These are phyloP conservation scores for Delphinus delphis DNA, from an alignment of 2,113 vertebrate species.

Conservation along the genomic window DNA sequence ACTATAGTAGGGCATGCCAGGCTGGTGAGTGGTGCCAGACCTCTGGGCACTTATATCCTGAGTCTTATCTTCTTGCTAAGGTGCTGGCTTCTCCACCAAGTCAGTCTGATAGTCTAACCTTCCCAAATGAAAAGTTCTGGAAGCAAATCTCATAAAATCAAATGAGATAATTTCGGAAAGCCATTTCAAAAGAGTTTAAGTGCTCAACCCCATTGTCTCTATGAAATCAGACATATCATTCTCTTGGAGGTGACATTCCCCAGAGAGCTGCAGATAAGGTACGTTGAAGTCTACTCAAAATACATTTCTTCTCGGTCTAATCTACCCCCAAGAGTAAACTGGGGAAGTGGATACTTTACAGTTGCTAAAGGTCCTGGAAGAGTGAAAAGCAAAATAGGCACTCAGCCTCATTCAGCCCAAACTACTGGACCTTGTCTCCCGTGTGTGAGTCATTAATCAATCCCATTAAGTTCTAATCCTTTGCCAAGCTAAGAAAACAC, in stretches of 20 bases:
- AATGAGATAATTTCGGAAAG: slow-evolving; percentile 30
- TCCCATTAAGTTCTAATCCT: slow-evolving; percentile 75
- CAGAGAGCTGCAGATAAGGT: not conserved
- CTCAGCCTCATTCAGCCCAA: slow-evolving; percentile 24
- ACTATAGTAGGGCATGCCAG: not conserved
- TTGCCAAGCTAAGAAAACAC: slow-evolving; percentile 73
- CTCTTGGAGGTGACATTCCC: not conserved
- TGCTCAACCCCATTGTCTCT: not conserved
- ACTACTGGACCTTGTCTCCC: slow-evolving; percentile 59
- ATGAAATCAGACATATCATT: slow-evolving; percentile 8
- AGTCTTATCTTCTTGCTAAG: not conserved
- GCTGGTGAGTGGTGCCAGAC: not conserved
- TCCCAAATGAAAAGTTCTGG: not conserved
- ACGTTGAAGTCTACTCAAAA: not conserved
- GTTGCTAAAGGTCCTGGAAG: slow-evolving; percentile 48
- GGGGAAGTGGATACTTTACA: slow-evolving; percentile 37
- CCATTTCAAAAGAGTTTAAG: slow-evolving; percentile 13
- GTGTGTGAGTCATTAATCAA: slow-evolving; percentile 76
- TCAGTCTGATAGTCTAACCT: not conserved
- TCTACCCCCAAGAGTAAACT: slow-evolving; percentile 36
- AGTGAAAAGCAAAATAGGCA: slow-evolving; percentile 44
- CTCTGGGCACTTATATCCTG: not conserved
- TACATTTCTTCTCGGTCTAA: slow-evolving; percentile 23
- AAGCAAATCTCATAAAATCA: slow-evolving; percentile 12
- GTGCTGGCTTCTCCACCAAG: not conserved